Evolutionary conservation across 2,888 invertebrate genomes (phyloP), one percentile per base, ranked within the genome.

Genomic region (Apodemia zela): DNA sequence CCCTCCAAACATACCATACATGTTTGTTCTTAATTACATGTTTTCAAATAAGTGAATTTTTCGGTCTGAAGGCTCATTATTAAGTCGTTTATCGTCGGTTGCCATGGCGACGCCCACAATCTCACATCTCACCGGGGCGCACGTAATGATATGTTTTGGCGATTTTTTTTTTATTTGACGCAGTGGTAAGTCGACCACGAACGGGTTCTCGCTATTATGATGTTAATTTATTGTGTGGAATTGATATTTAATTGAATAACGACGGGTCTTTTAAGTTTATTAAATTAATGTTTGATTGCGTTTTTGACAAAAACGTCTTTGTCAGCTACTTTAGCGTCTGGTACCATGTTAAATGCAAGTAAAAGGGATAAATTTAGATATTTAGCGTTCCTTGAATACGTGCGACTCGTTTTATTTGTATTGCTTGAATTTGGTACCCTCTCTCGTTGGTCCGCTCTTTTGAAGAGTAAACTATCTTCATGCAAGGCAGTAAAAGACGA

Each of bases 11-110:
- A 78, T 79, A 79, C 73, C 73, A 75, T 75, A 75, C 72, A 78
- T 79, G 79, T 76, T 80, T 82, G 80, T 72, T 74, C 75, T 77
- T 88, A 87, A 89, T 88, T 84, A 83, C 74, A 85, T 82, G 87
- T 87, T 89, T 87, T 79, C 78, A 78, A 81, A 84, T 85, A 84
- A 80, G 80, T 79, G 79, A 84, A 77, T 78, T 84, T 75, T 80
- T 84, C 75, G 79, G 78, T 81, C 81, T 79, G 78, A 66, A 68
- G 79, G 77, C 81, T 82, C 83, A 87, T 89, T 87, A 87, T 85
- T 81, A 82, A 84, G 81, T 82, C 82, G 79, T 88, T 85, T 83
- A 80, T 77, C 71, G 74, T 76, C 77, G 83, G 85, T 88, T 83
- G 78, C 81, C 74, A 78, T 76, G 80, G 85, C 61, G 66, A 85